These are phyloP conservation scores for Nomada flava DNA, from an alignment of 2,888 invertebrate genomes.

Conservation along the genomic window DNA sequence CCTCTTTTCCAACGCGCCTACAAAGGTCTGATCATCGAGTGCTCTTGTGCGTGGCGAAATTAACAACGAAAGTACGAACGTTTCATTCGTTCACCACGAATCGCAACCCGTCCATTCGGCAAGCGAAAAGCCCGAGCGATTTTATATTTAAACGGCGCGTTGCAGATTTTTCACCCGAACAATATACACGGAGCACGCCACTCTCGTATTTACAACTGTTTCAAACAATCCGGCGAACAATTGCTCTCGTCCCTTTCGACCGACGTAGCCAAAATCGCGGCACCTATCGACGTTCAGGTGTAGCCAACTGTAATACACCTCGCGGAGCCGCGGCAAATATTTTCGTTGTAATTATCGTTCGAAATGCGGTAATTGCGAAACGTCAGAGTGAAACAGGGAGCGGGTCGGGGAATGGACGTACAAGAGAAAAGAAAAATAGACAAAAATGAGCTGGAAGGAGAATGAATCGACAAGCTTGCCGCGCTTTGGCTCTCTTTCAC, in stretches of 20 bases:
- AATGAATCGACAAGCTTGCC: constrained; percentile 11
- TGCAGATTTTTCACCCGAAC: constrained; percentile 6
- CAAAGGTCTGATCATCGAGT: too few relatives aligned
- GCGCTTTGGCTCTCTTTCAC: constrained; percentile 25
- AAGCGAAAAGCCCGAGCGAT: constrained; percentile 3
- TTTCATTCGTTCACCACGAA: constrained; percentile 3
- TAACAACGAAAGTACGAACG: too few relatives aligned
- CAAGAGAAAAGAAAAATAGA: neutral
- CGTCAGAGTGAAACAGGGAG: neutral
- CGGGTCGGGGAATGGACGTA: too few relatives aligned
- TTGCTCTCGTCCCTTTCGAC: neutral
- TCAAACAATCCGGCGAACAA: neutral
- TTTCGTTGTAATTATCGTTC: constrained; percentile 20
- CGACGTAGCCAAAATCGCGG: neutral
- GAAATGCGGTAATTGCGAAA: constrained; percentile 5
- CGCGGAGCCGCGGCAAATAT: neutral
- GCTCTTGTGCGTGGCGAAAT: too few relatives aligned
- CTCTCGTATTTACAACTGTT: neutral
- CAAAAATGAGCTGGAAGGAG: neutral
- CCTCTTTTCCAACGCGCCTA: too few relatives aligned
- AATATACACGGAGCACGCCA: neutral
- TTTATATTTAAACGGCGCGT: neutral
- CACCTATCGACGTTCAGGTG: neutral
- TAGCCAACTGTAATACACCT: neutral
- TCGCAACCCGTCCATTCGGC: neutral